Evolutionary conservation across 2,888 invertebrate genomes (phyloP), one percentile per base, ranked within the genome.

Genomic region (Amphipoea oculea): DNA sequence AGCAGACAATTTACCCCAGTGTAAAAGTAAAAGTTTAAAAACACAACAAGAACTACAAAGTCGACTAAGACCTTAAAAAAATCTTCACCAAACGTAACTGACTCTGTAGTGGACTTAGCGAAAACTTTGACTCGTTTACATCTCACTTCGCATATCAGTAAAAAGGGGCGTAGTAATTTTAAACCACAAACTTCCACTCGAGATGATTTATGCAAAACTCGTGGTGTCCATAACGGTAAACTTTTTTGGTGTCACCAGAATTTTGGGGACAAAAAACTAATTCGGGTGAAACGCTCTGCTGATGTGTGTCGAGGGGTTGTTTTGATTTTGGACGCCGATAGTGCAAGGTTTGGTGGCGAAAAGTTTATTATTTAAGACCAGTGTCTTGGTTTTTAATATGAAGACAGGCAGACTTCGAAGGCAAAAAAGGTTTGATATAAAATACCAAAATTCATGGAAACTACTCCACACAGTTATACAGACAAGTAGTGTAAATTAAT

Each of bases 201-300:
- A 95, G 88, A 95, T 96, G 96, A 96, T 95, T 96, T 96, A 96
- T 95, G 95, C 95, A 94, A 94, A 93, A 90, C 92, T 92, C 92
- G 94, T 89, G 92, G 92, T 93, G 92, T 92, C 93, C 94, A 93
- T 95, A 96, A 96, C 96, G 95, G 96, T 94, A 93, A 83, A 88
- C 74, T 90, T 93, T 94, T 95, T 93, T 90, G 89, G 82, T 80
- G 83, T 87, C 86, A 79, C 89, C 76, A 84, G 87, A 91, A 89
- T 88, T 90, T 77, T 79, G 78, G 81, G 69, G 78, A 86, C 88
- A 88, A 92, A 92, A 89, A 90, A 88, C 82, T 81, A 84, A 88
- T 91, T 89, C 87, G 88, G 89, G 85, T 86, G 90, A 89, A 89
- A 88, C 75, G 85, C 76, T 87, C 79, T 69, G 74, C 84, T 79